These are phyloP conservation scores for Todus mexicanus DNA, from an alignment of 2,797 vertebrate species.

Conservation along the genomic window DNA sequence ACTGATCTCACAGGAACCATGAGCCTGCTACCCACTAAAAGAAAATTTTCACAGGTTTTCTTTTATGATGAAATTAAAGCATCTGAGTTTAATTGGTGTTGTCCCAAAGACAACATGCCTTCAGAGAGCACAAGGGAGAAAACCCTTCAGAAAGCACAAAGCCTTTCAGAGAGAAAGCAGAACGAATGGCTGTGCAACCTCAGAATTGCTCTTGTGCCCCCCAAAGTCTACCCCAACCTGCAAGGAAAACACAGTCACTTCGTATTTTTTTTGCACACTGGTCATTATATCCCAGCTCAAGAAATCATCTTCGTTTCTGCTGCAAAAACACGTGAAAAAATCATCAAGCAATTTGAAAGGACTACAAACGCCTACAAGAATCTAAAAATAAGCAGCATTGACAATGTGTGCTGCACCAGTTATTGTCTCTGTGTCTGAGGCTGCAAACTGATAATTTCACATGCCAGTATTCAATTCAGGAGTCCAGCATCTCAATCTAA, in stretches of 20 bases:
- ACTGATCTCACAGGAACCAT: not conserved
- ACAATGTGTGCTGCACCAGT: not conserved
- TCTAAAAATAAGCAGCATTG: constrained; percentile 48
- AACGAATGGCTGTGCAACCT: not conserved
- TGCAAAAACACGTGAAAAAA: not conserved
- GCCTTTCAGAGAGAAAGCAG: not conserved
- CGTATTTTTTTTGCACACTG: not conserved
- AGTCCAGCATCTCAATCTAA: not conserved
- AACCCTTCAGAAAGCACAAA: not conserved
- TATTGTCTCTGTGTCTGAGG: constrained; percentile 2
- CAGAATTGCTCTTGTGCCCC: not conserved
- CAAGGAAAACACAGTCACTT: not conserved
- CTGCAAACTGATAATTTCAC: not conserved
- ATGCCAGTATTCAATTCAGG: not conserved
- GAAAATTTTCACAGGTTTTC: not conserved
- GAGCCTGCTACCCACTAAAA: not conserved
- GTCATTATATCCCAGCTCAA: not conserved
- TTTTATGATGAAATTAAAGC: not conserved
- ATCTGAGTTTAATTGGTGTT: not conserved
- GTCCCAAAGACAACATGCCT: not conserved
- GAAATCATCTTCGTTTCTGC: not conserved
- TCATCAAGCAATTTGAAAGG: not conserved
- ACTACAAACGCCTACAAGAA: constrained; percentile 8
- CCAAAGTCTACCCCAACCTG: not conserved
- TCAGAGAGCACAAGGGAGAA: not conserved